phyloP scores from a whole-genome alignment of 1,140 invertebrate genomes.

The Thrips palmi region DNA sequence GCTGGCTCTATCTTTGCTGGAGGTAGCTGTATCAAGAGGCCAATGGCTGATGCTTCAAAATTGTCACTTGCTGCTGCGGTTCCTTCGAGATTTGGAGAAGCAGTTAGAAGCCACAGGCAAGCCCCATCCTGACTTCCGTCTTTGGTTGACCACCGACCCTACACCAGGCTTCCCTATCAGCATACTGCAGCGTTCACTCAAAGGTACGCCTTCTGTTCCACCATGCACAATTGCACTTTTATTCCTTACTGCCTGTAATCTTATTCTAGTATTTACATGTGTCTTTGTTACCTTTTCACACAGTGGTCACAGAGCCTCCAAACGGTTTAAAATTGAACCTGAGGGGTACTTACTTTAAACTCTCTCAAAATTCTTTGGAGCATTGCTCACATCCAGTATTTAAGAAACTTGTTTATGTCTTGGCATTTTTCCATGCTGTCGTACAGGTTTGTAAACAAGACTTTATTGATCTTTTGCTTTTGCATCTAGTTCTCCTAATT shows the following conservation, averaged over 20 bases:
- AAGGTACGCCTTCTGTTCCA: constrained; percentile 46
- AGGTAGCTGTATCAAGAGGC: constrained; percentile 51
- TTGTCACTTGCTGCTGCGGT: constrained; percentile 67
- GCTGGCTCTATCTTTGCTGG: constrained; percentile 49
- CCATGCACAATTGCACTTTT: too few relatives aligned
- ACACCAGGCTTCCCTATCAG: constrained; percentile 70
- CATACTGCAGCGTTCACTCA: constrained; percentile 65
- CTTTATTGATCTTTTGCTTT: constrained; percentile 3
- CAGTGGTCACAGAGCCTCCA: constrained; percentile 76
- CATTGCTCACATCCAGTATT: constrained; percentile 52
- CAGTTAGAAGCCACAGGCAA: constrained; percentile 53
- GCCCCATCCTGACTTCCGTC: constrained; percentile 73
- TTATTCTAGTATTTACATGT: too few relatives aligned
- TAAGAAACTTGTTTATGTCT: constrained; percentile 59
- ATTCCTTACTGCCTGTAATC: too few relatives aligned
- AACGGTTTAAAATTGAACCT: constrained; percentile 78
- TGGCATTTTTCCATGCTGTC: constrained; percentile 81
- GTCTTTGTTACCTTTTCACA: background rate
- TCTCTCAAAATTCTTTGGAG: constrained; percentile 45
- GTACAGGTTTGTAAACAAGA: constrained; percentile 38
- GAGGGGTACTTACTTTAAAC: constrained; percentile 73
- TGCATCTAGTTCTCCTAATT: background rate
- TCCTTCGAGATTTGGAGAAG: constrained; percentile 64
- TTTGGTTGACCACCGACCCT: constrained; percentile 83
- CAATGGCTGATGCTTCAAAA: constrained; percentile 84